Percentiles rank a stretch among this genome's conserved stretches.
Evolutionary conservation across 1,140 invertebrate species (phyloP).

Genomic region (Cepaea nemoralis): DNA sequence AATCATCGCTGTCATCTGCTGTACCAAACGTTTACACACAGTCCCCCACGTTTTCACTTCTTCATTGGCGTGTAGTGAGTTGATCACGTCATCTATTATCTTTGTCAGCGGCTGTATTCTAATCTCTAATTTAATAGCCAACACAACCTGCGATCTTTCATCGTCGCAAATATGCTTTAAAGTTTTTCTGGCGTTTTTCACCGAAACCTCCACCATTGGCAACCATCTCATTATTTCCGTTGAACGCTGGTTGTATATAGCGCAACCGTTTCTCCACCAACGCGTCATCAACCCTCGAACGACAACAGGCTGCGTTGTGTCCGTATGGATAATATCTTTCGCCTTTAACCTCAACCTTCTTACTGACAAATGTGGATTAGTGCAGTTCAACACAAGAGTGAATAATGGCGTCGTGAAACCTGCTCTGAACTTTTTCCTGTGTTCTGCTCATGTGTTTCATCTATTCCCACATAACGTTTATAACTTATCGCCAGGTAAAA

Average conservation of each 20-base stretch:
- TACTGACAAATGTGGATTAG: background rate
- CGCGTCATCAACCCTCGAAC: background rate
- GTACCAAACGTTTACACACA: background rate
- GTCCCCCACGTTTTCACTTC: background rate
- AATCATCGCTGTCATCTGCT: constrained; percentile 2
- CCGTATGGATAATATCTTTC: background rate
- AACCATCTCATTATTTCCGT: background rate
- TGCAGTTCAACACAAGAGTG: background rate
- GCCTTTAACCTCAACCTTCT: background rate
- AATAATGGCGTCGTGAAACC: background rate
- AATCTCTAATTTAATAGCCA: background rate
- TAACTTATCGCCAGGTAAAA: background rate
- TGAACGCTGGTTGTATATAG: constrained; percentile 5
- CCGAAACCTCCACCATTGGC: background rate
- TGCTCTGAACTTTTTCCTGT: background rate
- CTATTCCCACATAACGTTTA: background rate
- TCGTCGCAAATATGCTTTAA: background rate
- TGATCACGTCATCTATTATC: background rate
- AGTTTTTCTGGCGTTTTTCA: background rate
- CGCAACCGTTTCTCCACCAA: background rate
- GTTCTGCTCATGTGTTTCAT: background rate
- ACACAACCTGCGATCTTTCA: background rate
- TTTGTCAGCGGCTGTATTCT: background rate
- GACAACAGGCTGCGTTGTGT: background rate
- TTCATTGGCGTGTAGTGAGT: background rate